These are phyloP conservation scores for Ridgeia piscesae DNA, from an alignment of 1,140 invertebrate species.

Conservation along the genomic window DNA sequence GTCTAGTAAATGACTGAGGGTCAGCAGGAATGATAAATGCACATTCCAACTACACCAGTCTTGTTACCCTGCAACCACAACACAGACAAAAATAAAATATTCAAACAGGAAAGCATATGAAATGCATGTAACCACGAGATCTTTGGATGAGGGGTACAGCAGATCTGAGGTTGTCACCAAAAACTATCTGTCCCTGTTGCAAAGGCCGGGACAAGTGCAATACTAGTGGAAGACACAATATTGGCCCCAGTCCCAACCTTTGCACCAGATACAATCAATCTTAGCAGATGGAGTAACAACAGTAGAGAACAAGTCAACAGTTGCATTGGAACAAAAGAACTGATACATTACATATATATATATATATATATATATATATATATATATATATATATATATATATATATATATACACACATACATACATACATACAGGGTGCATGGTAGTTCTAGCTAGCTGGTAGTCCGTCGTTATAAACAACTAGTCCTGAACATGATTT, in stretches of 20 bases:
- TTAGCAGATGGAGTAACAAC: background rate
- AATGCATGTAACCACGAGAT: too few species aligned
- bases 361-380: too few species aligned
- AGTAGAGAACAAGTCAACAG: background rate
- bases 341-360: too few species aligned
- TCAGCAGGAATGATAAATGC: background rate
- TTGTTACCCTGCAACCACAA: background rate
- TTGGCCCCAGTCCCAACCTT: background rate
- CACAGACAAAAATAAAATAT: background rate
- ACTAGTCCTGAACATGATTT: too few species aligned
- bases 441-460: too few species aligned
- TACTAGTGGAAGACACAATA: background rate
- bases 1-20: background rate
- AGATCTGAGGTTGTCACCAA: too few species aligned
- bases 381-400: too few species aligned
- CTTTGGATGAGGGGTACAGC: background rate
- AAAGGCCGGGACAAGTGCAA: constrained; percentile 3
- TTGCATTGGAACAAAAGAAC: too few species aligned
- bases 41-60: background rate
- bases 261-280: background rate
- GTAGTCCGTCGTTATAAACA: too few species aligned
- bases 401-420: too few species aligned
- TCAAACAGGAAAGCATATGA: background rate
- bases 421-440: too few species aligned
- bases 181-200: background rate